Conservation (phyloP, 1,140 invertebrate species). For the Andricus grossulariae region DNA sequence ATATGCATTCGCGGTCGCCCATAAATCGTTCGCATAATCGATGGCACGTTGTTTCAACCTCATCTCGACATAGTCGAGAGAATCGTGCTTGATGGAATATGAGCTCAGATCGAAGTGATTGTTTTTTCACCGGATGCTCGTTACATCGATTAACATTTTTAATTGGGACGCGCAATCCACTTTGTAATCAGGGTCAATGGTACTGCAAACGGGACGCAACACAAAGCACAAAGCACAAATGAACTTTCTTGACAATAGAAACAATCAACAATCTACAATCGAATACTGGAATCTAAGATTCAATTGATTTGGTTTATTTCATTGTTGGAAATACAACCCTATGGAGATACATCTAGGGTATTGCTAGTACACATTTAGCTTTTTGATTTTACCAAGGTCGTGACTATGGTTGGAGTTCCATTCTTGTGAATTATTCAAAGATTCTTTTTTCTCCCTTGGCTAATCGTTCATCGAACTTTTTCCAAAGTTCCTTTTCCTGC, state of each 20-base stretch:
- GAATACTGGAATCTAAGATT: not conserved
- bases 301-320: not conserved
- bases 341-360: too few relatives aligned
- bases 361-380: too few relatives aligned
- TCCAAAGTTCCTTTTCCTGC: too few relatives aligned
- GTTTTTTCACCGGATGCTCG: not conserved
- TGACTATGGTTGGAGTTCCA: too few relatives aligned
- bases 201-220: not conserved
- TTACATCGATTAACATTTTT: constrained; percentile 10
- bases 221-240: not conserved
- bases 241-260: constrained; percentile 1
- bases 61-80: not conserved
- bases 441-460: too few relatives aligned
- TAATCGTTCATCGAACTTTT: too few relatives aligned
- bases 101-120: constrained; percentile 5
- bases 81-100: constrained; percentile 1
- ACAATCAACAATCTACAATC: not conserved
- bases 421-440: too few relatives aligned
- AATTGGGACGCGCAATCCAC: constrained; percentile 29
- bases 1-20: constrained; percentile 17
- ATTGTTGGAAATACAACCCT: too few relatives aligned
- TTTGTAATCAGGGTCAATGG: constrained; percentile 23
- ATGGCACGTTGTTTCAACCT: constrained; percentile 28
- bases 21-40: constrained; percentile 30
- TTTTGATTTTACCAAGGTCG: too few relatives aligned